phyloP scores from a whole-genome alignment of 64 coral and sea anemone genomes.

The Dendronephthya gigantea region DNA sequence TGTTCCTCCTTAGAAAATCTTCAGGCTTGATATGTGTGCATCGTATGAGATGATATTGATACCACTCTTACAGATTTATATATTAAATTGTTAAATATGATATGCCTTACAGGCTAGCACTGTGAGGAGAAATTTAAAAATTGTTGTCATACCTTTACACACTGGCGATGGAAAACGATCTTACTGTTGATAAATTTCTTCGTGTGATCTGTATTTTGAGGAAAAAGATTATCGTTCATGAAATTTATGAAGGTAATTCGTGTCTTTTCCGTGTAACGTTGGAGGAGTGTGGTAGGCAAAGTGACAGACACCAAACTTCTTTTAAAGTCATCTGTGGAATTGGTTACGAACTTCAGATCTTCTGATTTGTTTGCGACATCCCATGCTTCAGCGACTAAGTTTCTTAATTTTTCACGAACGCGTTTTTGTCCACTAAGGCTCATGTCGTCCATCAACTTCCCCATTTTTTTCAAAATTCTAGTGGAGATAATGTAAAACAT shows the following conservation, averaged over 20 bases:
- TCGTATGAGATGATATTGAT: not conserved
- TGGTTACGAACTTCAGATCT: not conserved
- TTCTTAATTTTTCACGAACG: not conserved
- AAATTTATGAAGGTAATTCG: not conserved
- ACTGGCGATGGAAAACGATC: not conserved
- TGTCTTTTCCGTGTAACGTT: not conserved
- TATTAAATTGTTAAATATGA: too few relatives aligned
- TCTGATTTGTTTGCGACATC: not conserved
- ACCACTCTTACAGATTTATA: not conserved
- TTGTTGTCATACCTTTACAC: not conserved
- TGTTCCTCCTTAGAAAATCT: not conserved
- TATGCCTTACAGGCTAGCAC: too few relatives aligned
- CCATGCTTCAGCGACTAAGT: not conserved
- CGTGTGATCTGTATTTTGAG: not conserved
- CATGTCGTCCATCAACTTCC: not conserved
- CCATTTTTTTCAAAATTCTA: not conserved
- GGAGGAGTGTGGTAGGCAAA: not conserved
- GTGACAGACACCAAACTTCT: not conserved
- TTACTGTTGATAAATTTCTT: not conserved
- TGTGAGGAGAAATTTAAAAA: too few relatives aligned
- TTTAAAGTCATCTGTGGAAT: not conserved
- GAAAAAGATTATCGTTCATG: not conserved
- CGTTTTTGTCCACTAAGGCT: not conserved
- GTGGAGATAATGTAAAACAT: not conserved
- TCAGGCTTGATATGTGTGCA: not conserved